Conservation (phyloP, 2,888 invertebrate species). For the Neoitamus cyanurus region DNA sequence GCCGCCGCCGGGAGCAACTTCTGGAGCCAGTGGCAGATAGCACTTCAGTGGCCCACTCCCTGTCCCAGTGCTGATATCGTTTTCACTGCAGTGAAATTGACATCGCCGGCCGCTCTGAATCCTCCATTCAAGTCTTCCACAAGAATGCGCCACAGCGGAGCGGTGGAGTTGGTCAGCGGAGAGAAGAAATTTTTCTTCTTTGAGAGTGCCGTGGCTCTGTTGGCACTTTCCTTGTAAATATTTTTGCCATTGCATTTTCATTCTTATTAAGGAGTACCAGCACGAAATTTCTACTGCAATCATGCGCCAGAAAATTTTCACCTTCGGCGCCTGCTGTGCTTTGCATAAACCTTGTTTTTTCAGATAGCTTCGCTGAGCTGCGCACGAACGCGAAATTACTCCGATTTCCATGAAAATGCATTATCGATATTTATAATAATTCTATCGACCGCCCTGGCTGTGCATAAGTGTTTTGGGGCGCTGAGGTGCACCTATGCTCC, state of each 20-base stretch:
- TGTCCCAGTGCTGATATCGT: background rate
- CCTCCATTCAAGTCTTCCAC: background rate
- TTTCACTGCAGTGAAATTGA: background rate
- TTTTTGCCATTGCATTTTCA: slow-evolving; percentile 16
- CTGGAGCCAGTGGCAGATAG: background rate
- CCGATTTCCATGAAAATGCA: slow-evolving; percentile 20
- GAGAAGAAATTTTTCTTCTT: background rate
- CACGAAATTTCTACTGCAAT: slow-evolving; percentile 18
- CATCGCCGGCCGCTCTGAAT: background rate
- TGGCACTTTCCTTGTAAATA: background rate
- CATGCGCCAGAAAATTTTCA: slow-evolving; percentile 23
- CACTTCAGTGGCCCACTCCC: background rate
- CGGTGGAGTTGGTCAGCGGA: background rate
- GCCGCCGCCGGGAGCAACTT: background rate
- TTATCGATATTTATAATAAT: slow-evolving; percentile 1
- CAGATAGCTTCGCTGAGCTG: background rate
- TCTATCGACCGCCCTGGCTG: background rate
- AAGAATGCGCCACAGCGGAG: background rate
- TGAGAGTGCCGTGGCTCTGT: background rate
- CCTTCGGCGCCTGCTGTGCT: slow-evolving; percentile 13
- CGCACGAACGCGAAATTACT: slow-evolving; percentile 15
- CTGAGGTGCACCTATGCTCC: background rate
- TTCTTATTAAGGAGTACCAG: slow-evolving; percentile 4
- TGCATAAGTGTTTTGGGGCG: background rate
- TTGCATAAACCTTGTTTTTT: slow-evolving; percentile 2